Percentiles rank a stretch among this genome's conserved stretches.
These are phyloP conservation scores for Polylopha cassiicola DNA, from an alignment of 2,888 invertebrate genomes.

Conservation along the genomic window DNA sequence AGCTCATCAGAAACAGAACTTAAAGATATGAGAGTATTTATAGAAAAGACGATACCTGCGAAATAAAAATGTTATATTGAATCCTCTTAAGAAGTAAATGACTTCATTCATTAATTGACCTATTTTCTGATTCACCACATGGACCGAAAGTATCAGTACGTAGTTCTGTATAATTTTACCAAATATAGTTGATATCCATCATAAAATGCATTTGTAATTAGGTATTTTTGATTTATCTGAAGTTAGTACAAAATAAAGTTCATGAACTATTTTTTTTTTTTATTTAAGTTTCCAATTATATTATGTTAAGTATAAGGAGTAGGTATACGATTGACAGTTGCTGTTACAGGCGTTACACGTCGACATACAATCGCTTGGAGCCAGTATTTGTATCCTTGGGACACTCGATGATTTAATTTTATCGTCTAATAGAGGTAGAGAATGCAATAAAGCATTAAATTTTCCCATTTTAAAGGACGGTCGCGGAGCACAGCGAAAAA, in stretches of 20 bases:
- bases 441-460: no score
- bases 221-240: slow-evolving; percentile 18
- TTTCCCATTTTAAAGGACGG: no score
- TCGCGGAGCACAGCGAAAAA: no score
- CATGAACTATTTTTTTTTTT: slow-evolving; percentile 10
- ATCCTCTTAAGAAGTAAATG: slow-evolving; percentile 20
- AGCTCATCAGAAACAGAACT: slow-evolving; percentile 92
- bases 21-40: slow-evolving; percentile 80
- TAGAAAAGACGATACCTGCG: slow-evolving; percentile 59
- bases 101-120: no score
- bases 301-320: neutral
- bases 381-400: no score
- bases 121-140: no score
- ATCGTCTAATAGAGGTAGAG: no score
- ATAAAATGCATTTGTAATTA: slow-evolving; percentile 15
- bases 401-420: no score
- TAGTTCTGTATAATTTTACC: slow-evolving; percentile 11
- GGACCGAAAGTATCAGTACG: slow-evolving; percentile 4
- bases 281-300: neutral
- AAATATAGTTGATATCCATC: slow-evolving; percentile 18
- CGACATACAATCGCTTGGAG: no score
- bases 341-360: no score
- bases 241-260: slow-evolving; percentile 24
- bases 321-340: slow-evolving; percentile 24
- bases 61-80: no score